Conservation (phyloP, 1,140 invertebrate genomes). For the Goniozus legneri region DNA sequence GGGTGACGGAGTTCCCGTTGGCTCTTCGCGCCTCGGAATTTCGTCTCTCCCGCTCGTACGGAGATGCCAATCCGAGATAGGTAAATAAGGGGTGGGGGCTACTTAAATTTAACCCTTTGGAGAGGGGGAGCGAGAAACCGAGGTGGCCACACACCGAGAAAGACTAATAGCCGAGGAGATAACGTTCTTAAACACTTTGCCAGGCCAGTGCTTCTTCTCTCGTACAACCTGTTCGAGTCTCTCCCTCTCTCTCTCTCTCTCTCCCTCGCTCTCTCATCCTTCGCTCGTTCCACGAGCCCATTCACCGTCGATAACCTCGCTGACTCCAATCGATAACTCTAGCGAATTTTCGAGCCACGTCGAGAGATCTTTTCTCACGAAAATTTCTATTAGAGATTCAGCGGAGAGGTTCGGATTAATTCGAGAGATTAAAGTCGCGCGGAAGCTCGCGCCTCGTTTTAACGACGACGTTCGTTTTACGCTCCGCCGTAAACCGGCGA, state of each 20-base stretch:
- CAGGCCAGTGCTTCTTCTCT: constrained; percentile 47
- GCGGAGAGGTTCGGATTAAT: too few relatives aligned
- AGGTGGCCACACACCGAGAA: constrained; percentile 53
- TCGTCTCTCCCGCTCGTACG: constrained; percentile 22
- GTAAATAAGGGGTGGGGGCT: constrained; percentile 30
- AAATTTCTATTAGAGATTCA: too few relatives aligned
- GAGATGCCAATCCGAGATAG: constrained; percentile 39
- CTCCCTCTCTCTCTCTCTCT: background rate
- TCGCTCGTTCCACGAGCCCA: too few relatives aligned
- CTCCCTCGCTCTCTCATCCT: background rate
- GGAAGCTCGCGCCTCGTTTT: too few relatives aligned
- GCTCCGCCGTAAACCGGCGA: too few relatives aligned
- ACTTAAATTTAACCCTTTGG: constrained; percentile 50
- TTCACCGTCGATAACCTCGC: too few relatives aligned
- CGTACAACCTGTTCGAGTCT: constrained; percentile 3
- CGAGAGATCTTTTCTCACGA: too few relatives aligned
- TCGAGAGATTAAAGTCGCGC: too few relatives aligned
- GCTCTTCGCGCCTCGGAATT: constrained; percentile 24
- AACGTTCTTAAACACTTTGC: constrained; percentile 54
- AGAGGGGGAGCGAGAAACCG: constrained; percentile 39
- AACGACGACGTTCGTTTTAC: too few relatives aligned
- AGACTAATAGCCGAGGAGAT: constrained; percentile 53
- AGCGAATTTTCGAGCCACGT: too few relatives aligned
- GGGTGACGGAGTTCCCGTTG: constrained; percentile 28
- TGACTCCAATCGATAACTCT: too few relatives aligned